These are phyloP conservation scores for Rhorus exstirpatorius DNA, from an alignment of 2,888 invertebrate species.

Conservation along the genomic window DNA sequence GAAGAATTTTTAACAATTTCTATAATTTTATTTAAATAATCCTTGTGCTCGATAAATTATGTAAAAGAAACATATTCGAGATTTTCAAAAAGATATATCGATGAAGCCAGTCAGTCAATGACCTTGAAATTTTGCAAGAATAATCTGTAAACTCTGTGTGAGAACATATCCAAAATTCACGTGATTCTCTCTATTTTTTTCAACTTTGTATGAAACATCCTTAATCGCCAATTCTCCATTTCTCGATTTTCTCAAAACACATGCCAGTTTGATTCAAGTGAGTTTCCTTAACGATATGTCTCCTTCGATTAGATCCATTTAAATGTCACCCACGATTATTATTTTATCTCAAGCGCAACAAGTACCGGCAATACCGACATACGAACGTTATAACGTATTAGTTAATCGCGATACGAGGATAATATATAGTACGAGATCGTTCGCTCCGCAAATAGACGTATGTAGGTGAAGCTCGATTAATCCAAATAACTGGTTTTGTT, in stretches of 20 bases:
- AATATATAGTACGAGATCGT: conserved; percentile 43
- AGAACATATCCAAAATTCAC: too few species aligned
- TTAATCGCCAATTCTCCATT: background rate
- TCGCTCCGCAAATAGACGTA: conserved; percentile 28
- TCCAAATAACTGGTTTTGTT: conserved; percentile 38
- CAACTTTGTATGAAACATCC: too few species aligned
- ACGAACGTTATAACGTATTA: conserved; percentile 7
- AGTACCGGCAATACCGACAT: conserved; percentile 12
- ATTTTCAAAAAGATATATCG: too few species aligned
- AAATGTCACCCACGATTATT: conserved; percentile 57
- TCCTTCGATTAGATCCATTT: conserved; percentile 36
- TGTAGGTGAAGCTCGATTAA: conserved; percentile 52
- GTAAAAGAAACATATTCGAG: too few species aligned
- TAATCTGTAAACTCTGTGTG: too few species aligned
- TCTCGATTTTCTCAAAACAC: conserved; percentile 1
- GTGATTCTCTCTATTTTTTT: too few species aligned
- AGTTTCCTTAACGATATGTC: conserved; percentile 38
- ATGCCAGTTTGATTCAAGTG: conserved; percentile 1
- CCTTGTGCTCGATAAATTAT: too few species aligned
- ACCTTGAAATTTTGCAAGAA: too few species aligned
- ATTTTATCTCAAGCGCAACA: conserved; percentile 50
- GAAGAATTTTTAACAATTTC: too few species aligned
- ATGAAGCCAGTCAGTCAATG: too few species aligned
- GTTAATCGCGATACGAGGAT: conserved; percentile 3
- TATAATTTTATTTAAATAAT: too few species aligned